Evolutionary conservation across 92 coral and sea anemone genomes (phyloP), one percentile per base, ranked within the genome.

Genomic region (Ricordea florida): DNA sequence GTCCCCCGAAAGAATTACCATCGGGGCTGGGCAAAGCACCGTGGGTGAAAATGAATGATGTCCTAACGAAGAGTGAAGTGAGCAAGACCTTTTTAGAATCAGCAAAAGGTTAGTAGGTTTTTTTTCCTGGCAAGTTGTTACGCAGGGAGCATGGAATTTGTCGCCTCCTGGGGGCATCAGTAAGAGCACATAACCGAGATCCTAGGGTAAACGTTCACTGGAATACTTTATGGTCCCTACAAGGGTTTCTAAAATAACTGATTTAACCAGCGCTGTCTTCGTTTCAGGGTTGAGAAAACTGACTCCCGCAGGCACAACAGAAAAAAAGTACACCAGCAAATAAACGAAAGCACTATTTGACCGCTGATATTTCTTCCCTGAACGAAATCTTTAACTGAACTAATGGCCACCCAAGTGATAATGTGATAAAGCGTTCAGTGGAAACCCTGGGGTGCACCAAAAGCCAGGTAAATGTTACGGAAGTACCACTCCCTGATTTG

Each of bases 81-180:
- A 15, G 62, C 40, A 42, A 56, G 5, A 42, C 30, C 2, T 56
- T 56, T 56, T 56, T 56, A 28, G 41, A 56, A 13, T 29, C 30
- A 56, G 62, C 62, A 30, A 56, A 27, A 56, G 62, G 62, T 56
- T 14, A 56, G 62, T 56, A n/a, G n/a, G n/a, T n/a, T n/a, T n/a
- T 35, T 35, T 11, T 35, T 35, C 5, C 41, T 35, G 41, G 13
- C 13, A 13, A 35, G 41, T 35, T 35, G 41, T 35, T 35, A 0
- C 0, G 41, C 13, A 13, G 41, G 41, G 41, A 6, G 41, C 6
- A 35, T 35, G 6, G 41, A 35, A 35, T 7, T 35, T 35, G 41
- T 35, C 13, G 41, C 41, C 41, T 35, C 41, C 41, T 35, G 41
- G 41, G 41, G n/a, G n/a, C n/a, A n/a, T n/a, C n/a, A n/a, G n/a